phyloP scores from a whole-genome alignment of 2,888 invertebrate genomes.

The Tetropium fuscum region DNA sequence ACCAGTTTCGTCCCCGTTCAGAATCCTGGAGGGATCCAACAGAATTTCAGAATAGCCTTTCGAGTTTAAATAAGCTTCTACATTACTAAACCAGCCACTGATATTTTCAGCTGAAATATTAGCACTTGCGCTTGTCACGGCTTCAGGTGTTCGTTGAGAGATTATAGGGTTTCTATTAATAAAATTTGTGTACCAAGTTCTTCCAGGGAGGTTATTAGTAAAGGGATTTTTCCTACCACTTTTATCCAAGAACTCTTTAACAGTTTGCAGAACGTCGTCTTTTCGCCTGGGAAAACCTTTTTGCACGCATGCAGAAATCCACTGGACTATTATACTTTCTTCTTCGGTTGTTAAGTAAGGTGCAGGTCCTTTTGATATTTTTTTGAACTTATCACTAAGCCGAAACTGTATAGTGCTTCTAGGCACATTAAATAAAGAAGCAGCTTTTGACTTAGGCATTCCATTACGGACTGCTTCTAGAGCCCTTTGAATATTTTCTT shows the following conservation, averaged over 20 bases:
- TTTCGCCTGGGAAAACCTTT: too few relatives aligned
- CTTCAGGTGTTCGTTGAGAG: conserved; percentile 42
- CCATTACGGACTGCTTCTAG: too few relatives aligned
- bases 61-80: conserved; percentile 11
- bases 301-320: too few relatives aligned
- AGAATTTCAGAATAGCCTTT: conserved; percentile 27
- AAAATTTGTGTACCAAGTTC: conserved; percentile 37
- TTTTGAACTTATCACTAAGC: too few relatives aligned
- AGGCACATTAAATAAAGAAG: too few relatives aligned
- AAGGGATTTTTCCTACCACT: conserved; percentile 32
- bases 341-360: too few relatives aligned
- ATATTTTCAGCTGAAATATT: conserved; percentile 47
- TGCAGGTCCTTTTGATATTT: too few relatives aligned
- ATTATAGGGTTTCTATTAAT: conserved; percentile 36
- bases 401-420: too few relatives aligned
- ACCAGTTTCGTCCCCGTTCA: conserved; percentile 38
- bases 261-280: conserved; percentile 27
- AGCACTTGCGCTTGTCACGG: conserved; percentile 46
- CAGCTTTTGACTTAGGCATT: too few relatives aligned
- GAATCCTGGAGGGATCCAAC: conserved; percentile 39
- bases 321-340: too few relatives aligned
- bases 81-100: conserved; percentile 34
- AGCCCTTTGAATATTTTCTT: too few relatives aligned
- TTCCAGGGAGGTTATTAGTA: conserved; percentile 24
- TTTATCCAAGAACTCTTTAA: conserved; percentile 31